Evolutionary conservation across 2,113 vertebrate species (phyloP).

Genomic region (Bubalus kerabau): DNA sequence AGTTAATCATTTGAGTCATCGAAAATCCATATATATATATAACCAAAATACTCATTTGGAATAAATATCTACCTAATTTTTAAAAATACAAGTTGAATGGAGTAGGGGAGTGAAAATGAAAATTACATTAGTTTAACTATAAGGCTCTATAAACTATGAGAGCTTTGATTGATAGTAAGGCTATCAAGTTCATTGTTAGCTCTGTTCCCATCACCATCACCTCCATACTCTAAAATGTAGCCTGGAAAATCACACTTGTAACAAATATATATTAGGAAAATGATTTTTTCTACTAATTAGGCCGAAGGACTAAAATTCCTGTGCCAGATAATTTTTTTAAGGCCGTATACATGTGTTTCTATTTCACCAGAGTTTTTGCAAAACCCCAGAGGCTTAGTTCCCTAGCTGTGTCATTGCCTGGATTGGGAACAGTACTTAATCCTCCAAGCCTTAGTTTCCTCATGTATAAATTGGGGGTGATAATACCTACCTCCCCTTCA

Average conservation of each 20-base stretch:
- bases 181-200: constrained; percentile 37
- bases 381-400: neutral
- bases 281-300: neutral
- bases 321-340: neutral
- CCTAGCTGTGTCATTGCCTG: neutral
- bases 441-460: neutral
- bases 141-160: constrained; percentile 56
- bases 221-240: neutral
- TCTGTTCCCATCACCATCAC: rapidly evolving
- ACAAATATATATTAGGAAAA: constrained; percentile 34
- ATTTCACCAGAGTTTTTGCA: neutral
- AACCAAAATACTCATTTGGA: constrained; percentile 76
- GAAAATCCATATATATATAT: constrained; percentile 64
- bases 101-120: constrained; percentile 39
- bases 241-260: constrained; percentile 52
- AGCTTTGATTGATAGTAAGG: constrained; percentile 63
- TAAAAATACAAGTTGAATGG: constrained; percentile 72
- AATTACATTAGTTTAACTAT: constrained; percentile 71
- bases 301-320: neutral
- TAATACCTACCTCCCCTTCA: neutral
- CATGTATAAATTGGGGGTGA: neutral
- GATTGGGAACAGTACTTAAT: neutral
- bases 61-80: constrained; percentile 67
- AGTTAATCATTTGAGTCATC: constrained; percentile 69
- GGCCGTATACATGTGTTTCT: neutral